Base-by-base conservation (phyloP, 2,797 vertebrate species). In the Syndactyla subalaris region DNA sequence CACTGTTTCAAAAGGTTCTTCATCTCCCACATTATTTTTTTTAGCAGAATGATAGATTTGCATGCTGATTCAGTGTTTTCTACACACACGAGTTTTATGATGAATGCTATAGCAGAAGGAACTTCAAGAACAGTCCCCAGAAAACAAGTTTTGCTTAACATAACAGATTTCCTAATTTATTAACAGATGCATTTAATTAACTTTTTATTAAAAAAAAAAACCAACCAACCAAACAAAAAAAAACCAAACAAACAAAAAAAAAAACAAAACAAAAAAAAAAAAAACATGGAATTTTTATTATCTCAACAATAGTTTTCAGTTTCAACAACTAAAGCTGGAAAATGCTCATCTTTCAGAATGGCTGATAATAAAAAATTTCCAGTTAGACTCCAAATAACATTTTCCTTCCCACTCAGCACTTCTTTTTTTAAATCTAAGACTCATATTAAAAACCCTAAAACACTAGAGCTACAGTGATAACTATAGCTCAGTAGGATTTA, bases 1-100 rank as follows among this genome's bases (percentile, higher is more conserved):
- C 9, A 27, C 15, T 46, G 5, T 74, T 92, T 71, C 45, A 89
- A 70, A 92, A 7, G 2, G 4, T 61, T 85, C 32, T 73, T 76
- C 17, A 59, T 9, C 7, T 70, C 5, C 3, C 21, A 8, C 5
- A 36, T n/a, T 45, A 12, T 67, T 70, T 75, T 70, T 75, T 80
- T 65, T 36, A 79, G 27, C 4, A 48, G 32, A 82, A 76, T 51
- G 10, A 32, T 12, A 58, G 26, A 66, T 65, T 67, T 89, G 10
- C 41, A 49, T 36, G 7, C 13, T 63, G 48, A 89, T 80, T 80
- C 52, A n/a, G 21, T 65, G 34, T 72, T 88, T 89, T 65, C 10
- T 49, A 38, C 16, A 43, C 12, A 59, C 10, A n/a, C 0, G 0
- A 75, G 24, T 49, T 70, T 12, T 71, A 9, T 14, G 11, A 59